These are phyloP conservation scores for Latheticus oryzae DNA, from an alignment of 2,888 invertebrate species.

Conservation along the genomic window DNA sequence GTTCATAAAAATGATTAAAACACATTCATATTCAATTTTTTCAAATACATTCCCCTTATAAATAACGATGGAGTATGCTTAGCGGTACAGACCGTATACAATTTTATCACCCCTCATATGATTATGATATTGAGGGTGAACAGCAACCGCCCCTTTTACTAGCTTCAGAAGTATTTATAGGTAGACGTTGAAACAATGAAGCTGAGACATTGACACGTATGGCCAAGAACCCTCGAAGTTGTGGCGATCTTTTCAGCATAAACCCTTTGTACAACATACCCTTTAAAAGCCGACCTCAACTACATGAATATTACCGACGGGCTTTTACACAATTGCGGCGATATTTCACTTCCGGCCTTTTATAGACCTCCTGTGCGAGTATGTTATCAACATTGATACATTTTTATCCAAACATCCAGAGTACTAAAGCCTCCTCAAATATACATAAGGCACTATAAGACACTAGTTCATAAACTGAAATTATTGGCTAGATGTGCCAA, in stretches of 20 bases:
- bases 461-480: slow-evolving; percentile 25
- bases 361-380: slow-evolving; percentile 42
- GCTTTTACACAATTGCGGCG: slow-evolving; percentile 50
- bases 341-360: slow-evolving; percentile 50
- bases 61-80: too few relatives aligned
- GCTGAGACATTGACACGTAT: slow-evolving; percentile 47
- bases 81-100: slow-evolving; percentile 31
- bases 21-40: too few relatives aligned
- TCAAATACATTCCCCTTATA: too few relatives aligned
- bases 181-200: slow-evolving; percentile 50
- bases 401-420: slow-evolving; percentile 30
- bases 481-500: slow-evolving; percentile 19
- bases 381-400: slow-evolving; percentile 44
- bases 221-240: slow-evolving; percentile 43
- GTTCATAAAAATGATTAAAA: too few relatives aligned
- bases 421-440: slow-evolving; percentile 33
- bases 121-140: slow-evolving; percentile 30
- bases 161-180: slow-evolving; percentile 52
- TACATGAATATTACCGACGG: slow-evolving; percentile 48
- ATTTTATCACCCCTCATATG: slow-evolving; percentile 35
- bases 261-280: slow-evolving; percentile 44
- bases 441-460: slow-evolving; percentile 25
- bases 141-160: slow-evolving; percentile 42
- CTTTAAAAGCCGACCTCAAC: slow-evolving; percentile 47
- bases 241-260: slow-evolving; percentile 49